phyloP scores from a whole-genome alignment of 2,797 vertebrate genomes.

The Glyptemys insculpta region DNA sequence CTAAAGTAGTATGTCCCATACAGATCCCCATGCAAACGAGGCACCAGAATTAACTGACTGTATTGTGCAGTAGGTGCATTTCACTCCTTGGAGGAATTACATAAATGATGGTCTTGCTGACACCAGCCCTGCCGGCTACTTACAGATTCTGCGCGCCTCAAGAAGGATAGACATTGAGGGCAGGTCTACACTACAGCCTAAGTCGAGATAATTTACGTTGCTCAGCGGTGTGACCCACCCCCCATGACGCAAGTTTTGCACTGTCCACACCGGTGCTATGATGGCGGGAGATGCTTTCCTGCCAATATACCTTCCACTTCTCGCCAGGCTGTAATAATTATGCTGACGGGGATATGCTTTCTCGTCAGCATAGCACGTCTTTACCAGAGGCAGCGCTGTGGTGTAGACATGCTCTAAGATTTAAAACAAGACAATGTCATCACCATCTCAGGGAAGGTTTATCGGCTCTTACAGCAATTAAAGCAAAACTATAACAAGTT shows the following conservation, averaged over 20 bases:
- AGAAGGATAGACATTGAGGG: slow-evolving; percentile 9
- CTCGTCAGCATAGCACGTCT: too few relatives aligned
- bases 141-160: slow-evolving; percentile 30
- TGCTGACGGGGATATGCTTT: too few relatives aligned
- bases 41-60: slow-evolving; percentile 70
- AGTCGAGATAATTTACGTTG: too few relatives aligned
- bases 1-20: slow-evolving; percentile 56
- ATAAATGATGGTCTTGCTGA: slow-evolving; percentile 58
- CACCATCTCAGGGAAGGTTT: slow-evolving; percentile 47
- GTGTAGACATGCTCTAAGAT: neutral
- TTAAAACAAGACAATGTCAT: slow-evolving; percentile 58
- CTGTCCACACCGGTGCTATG: too few relatives aligned
- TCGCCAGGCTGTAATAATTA: too few relatives aligned
- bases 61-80: slow-evolving; percentile 73
- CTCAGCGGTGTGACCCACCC: too few relatives aligned
- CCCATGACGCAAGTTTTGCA: too few relatives aligned
- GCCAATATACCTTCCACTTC: too few relatives aligned
- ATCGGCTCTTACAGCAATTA: slow-evolving; percentile 68
- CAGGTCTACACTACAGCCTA: too few relatives aligned
- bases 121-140: neutral
- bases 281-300: too few relatives aligned
- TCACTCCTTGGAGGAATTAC: slow-evolving; percentile 60
- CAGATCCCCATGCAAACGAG: slow-evolving; percentile 40
- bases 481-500: slow-evolving; percentile 14
- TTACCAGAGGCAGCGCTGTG: too few relatives aligned